Conservation (phyloP, 2,113 vertebrate genomes). For the Orcinus orca region DNA sequence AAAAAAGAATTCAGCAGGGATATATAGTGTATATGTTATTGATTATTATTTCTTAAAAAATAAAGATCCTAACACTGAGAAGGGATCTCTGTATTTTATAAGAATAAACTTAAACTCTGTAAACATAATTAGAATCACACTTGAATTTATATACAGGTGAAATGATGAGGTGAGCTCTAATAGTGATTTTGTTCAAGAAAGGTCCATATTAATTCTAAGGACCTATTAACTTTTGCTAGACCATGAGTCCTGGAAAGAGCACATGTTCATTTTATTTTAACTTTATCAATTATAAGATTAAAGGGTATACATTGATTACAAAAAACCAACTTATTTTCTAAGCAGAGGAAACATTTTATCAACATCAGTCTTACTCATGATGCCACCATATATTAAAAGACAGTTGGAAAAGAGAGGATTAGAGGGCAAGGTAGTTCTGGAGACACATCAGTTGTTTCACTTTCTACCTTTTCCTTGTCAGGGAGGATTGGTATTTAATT, state of each 20-base stretch:
- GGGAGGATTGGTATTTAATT: neutral
- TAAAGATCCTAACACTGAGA: neutral
- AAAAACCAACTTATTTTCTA: neutral
- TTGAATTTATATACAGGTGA: neutral
- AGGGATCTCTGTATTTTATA: neutral
- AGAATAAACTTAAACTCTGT: neutral
- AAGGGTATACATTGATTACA: neutral
- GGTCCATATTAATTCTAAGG: neutral
- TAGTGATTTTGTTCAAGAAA: neutral
- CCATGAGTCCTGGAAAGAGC: neutral
- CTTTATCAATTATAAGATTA: neutral
- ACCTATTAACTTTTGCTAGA: neutral
- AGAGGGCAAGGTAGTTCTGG: neutral
- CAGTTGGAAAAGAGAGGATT: neutral
- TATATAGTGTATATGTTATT: neutral
- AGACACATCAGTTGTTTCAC: neutral
- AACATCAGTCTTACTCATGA: neutral
- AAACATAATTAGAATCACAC: neutral
- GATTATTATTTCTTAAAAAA: neutral
- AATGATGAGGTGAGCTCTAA: neutral
- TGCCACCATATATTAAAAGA: neutral
- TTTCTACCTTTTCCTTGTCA: neutral
- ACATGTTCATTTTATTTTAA: neutral
- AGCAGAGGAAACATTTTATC: neutral
- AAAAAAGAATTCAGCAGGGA: neutral